Evolutionary conservation across 2,888 invertebrate species (phyloP).

Genomic region (Atethmia centrago): DNA sequence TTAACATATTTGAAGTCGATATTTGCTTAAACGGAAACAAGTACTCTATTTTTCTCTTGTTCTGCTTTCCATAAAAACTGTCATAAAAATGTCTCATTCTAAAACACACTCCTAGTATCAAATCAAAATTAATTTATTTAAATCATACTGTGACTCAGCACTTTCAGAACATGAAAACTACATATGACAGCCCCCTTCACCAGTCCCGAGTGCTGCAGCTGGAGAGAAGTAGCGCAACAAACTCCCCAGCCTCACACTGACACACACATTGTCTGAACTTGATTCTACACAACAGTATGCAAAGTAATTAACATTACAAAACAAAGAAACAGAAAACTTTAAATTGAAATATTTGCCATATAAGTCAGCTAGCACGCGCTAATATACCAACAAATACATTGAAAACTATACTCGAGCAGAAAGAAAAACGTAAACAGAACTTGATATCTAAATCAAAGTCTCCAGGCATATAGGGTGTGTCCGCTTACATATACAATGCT

Average conservation of each 20-base stretch:
- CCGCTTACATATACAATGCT: neutral
- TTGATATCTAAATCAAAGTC: neutral
- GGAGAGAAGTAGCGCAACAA: neutral
- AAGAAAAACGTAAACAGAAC: slow-evolving; percentile 1
- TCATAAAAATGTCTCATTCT: neutral
- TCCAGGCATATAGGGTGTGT: neutral
- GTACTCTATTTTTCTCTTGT: neutral
- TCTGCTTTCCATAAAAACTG: neutral
- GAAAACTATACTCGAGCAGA: neutral
- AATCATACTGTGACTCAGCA: neutral
- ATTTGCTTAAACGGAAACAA: neutral
- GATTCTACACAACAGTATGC: neutral
- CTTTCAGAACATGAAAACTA: neutral
- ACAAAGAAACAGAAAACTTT: neutral
- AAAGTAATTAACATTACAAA: neutral
- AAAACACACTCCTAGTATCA: neutral
- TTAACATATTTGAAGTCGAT: neutral
- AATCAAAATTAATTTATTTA: neutral
- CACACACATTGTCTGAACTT: neutral
- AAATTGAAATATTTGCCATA: neutral
- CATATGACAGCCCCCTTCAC: neutral
- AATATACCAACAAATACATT: neutral
- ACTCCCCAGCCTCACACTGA: neutral
- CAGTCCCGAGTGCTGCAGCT: neutral
- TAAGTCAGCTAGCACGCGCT: neutral